These are phyloP conservation scores for Glareola pratincola DNA, from an alignment of 2,113 vertebrate genomes.

Conservation along the genomic window DNA sequence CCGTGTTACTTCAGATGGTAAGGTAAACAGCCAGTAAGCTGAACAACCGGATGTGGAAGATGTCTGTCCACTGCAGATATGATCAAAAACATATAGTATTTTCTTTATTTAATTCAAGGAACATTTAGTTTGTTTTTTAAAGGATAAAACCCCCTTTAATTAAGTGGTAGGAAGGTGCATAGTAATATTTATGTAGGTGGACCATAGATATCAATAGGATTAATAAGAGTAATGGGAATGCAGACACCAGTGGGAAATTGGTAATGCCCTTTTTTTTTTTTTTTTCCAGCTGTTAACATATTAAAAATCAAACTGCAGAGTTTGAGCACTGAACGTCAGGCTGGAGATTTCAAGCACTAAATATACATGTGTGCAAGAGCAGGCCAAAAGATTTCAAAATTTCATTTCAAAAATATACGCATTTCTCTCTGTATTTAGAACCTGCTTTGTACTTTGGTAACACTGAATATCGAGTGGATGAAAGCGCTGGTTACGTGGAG, in stretches of 20 bases:
- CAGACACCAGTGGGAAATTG: not conserved
- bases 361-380: not conserved
- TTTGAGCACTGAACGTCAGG: not conserved
- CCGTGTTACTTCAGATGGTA: not conserved
- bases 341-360: not conserved
- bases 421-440: constrained; percentile 59
- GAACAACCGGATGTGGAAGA: not conserved
- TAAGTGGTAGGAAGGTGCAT: not conserved
- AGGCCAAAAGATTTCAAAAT: not conserved
- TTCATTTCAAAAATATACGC: not conserved
- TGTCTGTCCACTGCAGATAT: not conserved
- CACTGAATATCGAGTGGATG: constrained; percentile 75
- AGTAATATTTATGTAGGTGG: not conserved
- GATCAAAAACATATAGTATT: not conserved
- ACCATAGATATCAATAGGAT: not conserved
- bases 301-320: not conserved
- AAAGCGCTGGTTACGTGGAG: constrained; percentile 80
- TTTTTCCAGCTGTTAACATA: not conserved
- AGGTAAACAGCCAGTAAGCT: not conserved
- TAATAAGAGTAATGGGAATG: not conserved
- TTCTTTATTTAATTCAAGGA: not conserved
- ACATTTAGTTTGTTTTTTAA: not conserved
- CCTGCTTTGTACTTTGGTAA: constrained; percentile 81
- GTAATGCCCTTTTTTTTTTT: not conserved
- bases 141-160: not conserved